These are phyloP conservation scores for Ephydatia muelleri DNA, from an alignment of 37 sponge, comb jelly and placozoan species.

Conservation along the genomic window DNA sequence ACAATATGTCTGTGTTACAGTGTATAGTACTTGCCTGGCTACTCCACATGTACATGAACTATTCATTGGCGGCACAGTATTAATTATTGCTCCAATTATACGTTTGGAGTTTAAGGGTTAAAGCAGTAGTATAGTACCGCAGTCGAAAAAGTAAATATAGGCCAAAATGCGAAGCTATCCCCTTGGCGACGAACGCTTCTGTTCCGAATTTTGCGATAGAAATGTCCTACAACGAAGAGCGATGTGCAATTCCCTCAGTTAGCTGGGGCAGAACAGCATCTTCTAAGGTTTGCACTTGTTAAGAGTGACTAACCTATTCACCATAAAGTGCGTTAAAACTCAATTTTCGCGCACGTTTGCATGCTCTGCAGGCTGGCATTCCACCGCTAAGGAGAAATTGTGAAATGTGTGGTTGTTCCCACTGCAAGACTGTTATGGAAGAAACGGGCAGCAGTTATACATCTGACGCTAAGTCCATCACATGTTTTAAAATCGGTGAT, in stretches of 20 bases:
- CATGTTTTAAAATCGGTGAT: slow-evolving; percentile 62
- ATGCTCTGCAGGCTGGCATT: slow-evolving; percentile 12
- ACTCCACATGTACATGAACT: neutral
- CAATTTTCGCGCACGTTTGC: neutral
- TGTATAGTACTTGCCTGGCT: neutral
- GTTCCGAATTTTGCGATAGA: neutral
- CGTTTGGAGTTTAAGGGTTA: neutral
- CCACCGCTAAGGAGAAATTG: slow-evolving; percentile 28
- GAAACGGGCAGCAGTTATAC: slow-evolving; percentile 18
- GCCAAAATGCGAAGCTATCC: neutral
- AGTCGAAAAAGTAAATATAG: neutral
- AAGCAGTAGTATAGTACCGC: too few relatives aligned
- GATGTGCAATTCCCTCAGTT: neutral
- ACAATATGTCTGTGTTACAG: neutral
- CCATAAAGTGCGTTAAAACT: neutral
- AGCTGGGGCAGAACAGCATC: neutral
- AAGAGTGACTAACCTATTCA: neutral
- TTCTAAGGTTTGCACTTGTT: neutral
- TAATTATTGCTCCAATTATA: neutral
- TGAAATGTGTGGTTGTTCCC: slow-evolving; percentile 39
- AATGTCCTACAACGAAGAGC: neutral
- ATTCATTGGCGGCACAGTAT: neutral
- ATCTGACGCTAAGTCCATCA: slow-evolving; percentile 9
- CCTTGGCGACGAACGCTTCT: neutral
- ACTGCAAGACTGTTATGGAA: slow-evolving; percentile 38